Conservation (phyloP, 2,888 invertebrate species). For the Deilephila porcellus region DNA sequence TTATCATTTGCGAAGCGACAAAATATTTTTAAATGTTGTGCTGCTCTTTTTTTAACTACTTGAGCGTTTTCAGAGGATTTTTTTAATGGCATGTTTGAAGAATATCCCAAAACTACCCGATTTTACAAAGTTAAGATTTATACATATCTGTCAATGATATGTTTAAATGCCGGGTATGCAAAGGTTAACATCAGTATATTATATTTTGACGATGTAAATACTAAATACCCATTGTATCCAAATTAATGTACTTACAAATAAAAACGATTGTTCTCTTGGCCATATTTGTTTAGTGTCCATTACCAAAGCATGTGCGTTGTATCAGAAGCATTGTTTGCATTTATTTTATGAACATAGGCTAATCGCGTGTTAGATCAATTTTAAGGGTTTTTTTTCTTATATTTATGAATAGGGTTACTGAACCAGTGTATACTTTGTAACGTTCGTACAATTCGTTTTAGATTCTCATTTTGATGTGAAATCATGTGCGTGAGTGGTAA, state of each 20-base stretch:
- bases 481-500: conserved; percentile 51
- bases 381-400: conserved; percentile 28
- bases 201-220: not conserved
- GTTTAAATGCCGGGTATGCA: too few species aligned
- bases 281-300: conserved; percentile 9
- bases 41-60: too few species aligned
- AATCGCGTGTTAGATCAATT: conserved; percentile 35
- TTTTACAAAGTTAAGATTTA: too few species aligned
- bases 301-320: conserved; percentile 18
- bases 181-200: too few species aligned
- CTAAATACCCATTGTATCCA: conserved; percentile 22
- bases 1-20: not conserved
- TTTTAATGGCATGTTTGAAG: too few species aligned
- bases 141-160: too few species aligned
- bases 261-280: conserved; percentile 14
- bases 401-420: conserved; percentile 20
- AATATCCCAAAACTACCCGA: too few species aligned
- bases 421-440: conserved; percentile 23
- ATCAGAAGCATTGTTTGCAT: conserved; percentile 36
- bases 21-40: not conserved
- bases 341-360: conserved; percentile 38
- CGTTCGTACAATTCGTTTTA: conserved; percentile 23
- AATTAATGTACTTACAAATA: conserved; percentile 19
- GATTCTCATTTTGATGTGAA: conserved; percentile 50
- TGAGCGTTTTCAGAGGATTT: too few species aligned